Evolutionary conservation across 2,888 invertebrate species (phyloP).

Genomic region (Clistopyga incitator): DNA sequence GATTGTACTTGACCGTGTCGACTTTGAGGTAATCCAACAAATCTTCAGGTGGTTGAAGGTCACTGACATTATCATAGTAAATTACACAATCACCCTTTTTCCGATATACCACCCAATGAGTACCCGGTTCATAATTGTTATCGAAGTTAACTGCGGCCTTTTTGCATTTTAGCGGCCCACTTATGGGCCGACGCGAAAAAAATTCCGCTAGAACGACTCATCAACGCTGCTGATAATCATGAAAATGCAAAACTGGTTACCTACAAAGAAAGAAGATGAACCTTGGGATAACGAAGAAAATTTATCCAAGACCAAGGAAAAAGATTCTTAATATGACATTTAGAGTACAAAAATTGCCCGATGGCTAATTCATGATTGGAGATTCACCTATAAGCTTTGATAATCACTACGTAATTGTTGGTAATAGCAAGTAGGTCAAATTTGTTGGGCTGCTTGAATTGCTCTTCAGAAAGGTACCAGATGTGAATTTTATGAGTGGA

Average conservation of each 20-base stretch:
- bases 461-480: conserved; percentile 55
- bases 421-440: conserved; percentile 20
- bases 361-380: conserved; percentile 52
- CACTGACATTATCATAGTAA: conserved; percentile 47
- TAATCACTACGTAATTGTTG: conserved; percentile 35
- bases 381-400: conserved; percentile 45
- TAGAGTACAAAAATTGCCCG: conserved; percentile 41
- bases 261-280: not conserved
- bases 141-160: conserved; percentile 29
- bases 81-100: conserved; percentile 29
- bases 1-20: conserved; percentile 21
- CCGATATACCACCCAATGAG: too few relatives aligned
- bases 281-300: not conserved
- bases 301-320: conserved; percentile 35
- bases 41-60: conserved; percentile 27
- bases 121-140: not conserved
- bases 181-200: too few relatives aligned
- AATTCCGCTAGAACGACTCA: conserved; percentile 33
- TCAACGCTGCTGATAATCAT: not conserved
- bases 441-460: conserved; percentile 52
- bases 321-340: conserved; percentile 49
- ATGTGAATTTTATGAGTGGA: conserved; percentile 23
- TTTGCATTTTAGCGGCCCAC: conserved; percentile 32
- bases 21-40: conserved; percentile 37
- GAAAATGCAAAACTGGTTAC: conserved; percentile 18